Conservation (phyloP, 2,888 invertebrate species). For the Acrobasis repandana region DNA sequence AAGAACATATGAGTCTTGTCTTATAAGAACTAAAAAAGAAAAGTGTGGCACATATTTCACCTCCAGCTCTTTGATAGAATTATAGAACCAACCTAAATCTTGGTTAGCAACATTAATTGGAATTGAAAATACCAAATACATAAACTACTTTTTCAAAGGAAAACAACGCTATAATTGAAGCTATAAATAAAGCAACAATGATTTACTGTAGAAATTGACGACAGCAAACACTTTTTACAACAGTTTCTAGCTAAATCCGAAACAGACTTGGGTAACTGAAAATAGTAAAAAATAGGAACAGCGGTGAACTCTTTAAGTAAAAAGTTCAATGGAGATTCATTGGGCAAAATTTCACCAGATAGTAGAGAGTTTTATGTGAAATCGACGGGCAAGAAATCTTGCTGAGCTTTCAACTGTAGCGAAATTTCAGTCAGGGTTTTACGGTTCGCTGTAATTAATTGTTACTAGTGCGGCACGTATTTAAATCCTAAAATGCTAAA, state of each 20-base stretch:
- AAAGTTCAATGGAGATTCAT: conserved; percentile 19
- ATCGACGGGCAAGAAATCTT: conserved; percentile 25
- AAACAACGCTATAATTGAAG: neutral
- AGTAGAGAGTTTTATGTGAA: conserved; percentile 26
- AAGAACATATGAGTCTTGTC: too few species aligned
- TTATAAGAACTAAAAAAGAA: too few species aligned
- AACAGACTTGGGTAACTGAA: conserved; percentile 20
- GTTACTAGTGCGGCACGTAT: neutral
- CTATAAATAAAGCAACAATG: conserved; percentile 9
- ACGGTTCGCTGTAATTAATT: conserved; percentile 3
- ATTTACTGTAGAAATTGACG: conserved; percentile 7
- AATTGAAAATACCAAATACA: neutral
- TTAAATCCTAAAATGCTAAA: neutral
- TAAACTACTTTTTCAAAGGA: neutral
- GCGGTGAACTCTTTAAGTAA: conserved; percentile 12
- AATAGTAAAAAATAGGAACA: conserved; percentile 16
- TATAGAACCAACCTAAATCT: too few species aligned
- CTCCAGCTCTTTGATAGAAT: too few species aligned
- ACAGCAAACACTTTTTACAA: conserved; percentile 11
- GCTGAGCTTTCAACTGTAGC: conserved; percentile 23
- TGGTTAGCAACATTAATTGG: neutral
- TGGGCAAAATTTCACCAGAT: conserved; percentile 17
- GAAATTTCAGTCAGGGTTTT: conserved; percentile 14
- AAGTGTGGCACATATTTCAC: too few species aligned
- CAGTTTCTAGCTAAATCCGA: conserved; percentile 13